Evolutionary conservation across 2,797 vertebrate genomes (phyloP).

Genomic region (Macropus fuliginosus): DNA sequence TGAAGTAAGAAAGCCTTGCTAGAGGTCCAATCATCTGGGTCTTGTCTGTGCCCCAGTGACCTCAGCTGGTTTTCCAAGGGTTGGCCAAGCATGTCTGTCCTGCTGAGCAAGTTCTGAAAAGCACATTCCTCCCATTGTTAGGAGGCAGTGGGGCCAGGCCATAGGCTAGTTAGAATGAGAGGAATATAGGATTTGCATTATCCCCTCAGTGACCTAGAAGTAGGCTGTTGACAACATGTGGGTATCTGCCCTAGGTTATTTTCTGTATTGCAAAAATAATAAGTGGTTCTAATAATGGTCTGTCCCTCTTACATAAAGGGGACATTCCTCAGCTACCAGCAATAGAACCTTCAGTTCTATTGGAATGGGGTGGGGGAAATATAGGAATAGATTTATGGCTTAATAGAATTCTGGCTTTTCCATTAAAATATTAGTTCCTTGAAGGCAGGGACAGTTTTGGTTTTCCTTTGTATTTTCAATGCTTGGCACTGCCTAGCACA

Average conservation of each 20-base stretch:
- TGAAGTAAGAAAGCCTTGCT: neutral
- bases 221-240: neutral
- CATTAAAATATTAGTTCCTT: neutral
- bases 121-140: conserved; percentile 41
- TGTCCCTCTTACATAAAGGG: conserved; percentile 9
- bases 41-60: neutral
- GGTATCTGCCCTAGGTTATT: neutral
- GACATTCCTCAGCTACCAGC: neutral
- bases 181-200: neutral
- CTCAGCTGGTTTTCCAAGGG: conserved; percentile 13
- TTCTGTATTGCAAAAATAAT: neutral
- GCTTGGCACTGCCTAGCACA: neutral
- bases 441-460: neutral
- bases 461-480: neutral
- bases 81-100: conserved; percentile 10
- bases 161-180: neutral
- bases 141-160: neutral
- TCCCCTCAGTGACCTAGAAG: neutral
- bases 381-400: neutral
- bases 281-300: neutral
- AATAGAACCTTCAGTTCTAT: conserved; percentile 16
- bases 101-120: conserved; percentile 48
- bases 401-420: neutral
- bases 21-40: neutral
- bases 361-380: neutral